Base-by-base conservation (phyloP, 2,113 vertebrate species). In the Tetrax tetrax region DNA sequence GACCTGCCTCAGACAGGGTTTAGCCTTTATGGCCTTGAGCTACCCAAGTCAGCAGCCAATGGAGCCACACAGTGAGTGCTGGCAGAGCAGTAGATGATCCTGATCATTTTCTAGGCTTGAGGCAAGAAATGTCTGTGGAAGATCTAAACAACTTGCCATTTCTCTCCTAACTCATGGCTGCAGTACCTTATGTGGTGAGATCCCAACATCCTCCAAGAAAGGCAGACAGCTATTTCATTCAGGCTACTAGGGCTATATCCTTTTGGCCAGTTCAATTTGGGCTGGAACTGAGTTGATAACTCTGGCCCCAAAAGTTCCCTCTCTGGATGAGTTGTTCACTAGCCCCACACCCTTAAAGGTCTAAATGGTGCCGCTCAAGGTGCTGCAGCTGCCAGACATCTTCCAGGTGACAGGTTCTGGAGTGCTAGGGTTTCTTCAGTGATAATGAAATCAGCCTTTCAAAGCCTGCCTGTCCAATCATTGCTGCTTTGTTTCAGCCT, bases 401-500 rank as follows among this genome's bases (percentile, higher is more conserved):
- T 79, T 81, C 35, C 69, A 84, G 75, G 43, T 45, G 43, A 68
- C 76, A 72, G 19, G 21, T 71, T 86, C 85, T 68, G 79, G 76
- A 65, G 48, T 57, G 14, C 14, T 41, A 19, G 51, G 60, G 43
- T 84, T 75, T 87, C 56, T 77, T 41, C 61, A 65, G 45, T 33
- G 68, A 23, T 76, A 78, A 92, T 35, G 64, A 93, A 89, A 71
- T 51, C 56, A 74, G 33, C 59, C 80, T 93, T 94, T 93, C 95
- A 92, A 92, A 95, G 80, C 53, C 74, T 87, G 15, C 22, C 72
- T 84, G 90, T 82, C 96, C 95, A 95, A 84, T 72, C 90, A 89
- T 29, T 84, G 65, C 72, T 87, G 92, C 92, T 95, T 96, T 93
- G 90, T 96, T 95, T 96, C 96, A 95, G 95, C 90, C 96, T 96